Evolutionary conservation across 2,113 vertebrate genomes (phyloP).

Genomic region (Podarcis cretensis): DNA sequence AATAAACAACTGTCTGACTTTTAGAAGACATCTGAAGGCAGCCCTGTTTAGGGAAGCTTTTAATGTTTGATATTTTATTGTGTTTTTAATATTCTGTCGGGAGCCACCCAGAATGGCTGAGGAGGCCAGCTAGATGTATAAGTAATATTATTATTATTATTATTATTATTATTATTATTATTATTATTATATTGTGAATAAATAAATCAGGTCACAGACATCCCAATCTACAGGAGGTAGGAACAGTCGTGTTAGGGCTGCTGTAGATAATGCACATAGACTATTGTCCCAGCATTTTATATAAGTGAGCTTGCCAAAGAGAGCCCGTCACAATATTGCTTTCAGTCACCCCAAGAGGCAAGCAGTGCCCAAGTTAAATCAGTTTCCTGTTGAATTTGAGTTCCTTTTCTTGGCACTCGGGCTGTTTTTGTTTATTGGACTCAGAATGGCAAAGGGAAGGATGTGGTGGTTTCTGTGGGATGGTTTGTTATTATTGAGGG

Average conservation of each 20-base stretch:
- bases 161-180: too few relatives aligned
- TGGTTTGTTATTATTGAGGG: not conserved
- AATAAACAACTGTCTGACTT: too few relatives aligned
- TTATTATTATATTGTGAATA: too few relatives aligned
- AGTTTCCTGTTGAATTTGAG: not conserved
- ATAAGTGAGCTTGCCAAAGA: not conserved
- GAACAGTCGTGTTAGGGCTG: not conserved
- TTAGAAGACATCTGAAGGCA: too few relatives aligned
- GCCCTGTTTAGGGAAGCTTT: too few relatives aligned
- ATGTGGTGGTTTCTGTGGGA: not conserved
- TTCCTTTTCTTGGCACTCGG: not conserved
- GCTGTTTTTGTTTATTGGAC: not conserved
- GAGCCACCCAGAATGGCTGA: too few relatives aligned
- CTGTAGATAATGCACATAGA: not conserved
- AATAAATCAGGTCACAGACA: not conserved
- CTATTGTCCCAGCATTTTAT: not conserved
- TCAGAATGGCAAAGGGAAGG: constrained; percentile 11
- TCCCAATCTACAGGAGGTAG: not conserved
- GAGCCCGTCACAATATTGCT: not conserved
- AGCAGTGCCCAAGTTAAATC: not conserved
- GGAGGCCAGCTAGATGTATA: too few relatives aligned
- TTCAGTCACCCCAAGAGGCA: not conserved
- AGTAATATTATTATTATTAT: too few relatives aligned
- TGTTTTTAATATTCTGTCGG: too few relatives aligned
- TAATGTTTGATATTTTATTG: too few relatives aligned